These are phyloP conservation scores for Selenia dentaria DNA, from an alignment of 2,888 invertebrate species.

Conservation along the genomic window DNA sequence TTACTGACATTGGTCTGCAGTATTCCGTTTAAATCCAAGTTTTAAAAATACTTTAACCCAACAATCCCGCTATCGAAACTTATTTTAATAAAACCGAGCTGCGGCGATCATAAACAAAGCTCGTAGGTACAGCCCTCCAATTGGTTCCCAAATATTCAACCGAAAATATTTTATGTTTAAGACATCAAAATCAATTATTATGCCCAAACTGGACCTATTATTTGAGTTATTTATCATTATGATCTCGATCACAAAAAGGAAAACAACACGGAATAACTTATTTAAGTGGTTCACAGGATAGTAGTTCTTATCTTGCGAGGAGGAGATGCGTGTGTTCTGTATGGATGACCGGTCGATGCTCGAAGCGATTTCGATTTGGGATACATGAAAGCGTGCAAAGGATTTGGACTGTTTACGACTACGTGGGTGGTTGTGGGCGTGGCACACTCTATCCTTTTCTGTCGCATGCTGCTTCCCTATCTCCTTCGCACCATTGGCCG, in stretches of 20 bases:
- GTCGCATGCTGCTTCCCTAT: constrained; percentile 40
- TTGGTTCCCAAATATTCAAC: constrained; percentile 53
- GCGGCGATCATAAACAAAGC: constrained; percentile 28
- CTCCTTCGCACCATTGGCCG: constrained; percentile 66
- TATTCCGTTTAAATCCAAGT: too few relatives aligned
- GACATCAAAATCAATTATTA: constrained; percentile 83
- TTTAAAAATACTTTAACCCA: too few relatives aligned
- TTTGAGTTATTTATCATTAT: constrained; percentile 81
- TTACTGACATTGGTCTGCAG: background rate
- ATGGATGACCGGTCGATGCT: constrained; percentile 56
- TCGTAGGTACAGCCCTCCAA: constrained; percentile 34
- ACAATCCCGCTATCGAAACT: too few relatives aligned
- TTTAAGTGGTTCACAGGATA: constrained; percentile 59
- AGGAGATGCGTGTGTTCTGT: constrained; percentile 52
- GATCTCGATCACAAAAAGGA: constrained; percentile 79
- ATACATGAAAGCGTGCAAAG: constrained; percentile 83
- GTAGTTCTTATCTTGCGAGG: constrained; percentile 50
- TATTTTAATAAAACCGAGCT: constrained; percentile 4
- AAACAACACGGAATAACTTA: constrained; percentile 76
- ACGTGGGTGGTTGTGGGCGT: constrained; percentile 84
- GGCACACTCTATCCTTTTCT: constrained; percentile 61
- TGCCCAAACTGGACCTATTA: constrained; percentile 77
- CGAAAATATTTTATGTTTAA: constrained; percentile 72
- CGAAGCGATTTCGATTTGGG: constrained; percentile 81
- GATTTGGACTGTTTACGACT: constrained; percentile 83